Conservation (phyloP, 2,888 invertebrate species). For the Hypomecis punctinalis region DNA sequence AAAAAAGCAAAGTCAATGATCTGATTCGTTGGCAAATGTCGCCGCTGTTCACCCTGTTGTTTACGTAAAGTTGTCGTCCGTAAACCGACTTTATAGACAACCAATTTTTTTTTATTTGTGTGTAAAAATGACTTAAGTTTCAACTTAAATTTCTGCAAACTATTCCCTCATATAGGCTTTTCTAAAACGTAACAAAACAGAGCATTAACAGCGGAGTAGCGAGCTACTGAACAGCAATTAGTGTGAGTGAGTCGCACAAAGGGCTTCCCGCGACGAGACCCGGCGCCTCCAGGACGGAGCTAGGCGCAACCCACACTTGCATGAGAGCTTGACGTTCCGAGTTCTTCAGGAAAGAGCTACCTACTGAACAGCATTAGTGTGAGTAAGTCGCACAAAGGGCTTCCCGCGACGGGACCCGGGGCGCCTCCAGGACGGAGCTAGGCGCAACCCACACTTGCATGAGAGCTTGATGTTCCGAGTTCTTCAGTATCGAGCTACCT, state of each 20-base stretch:
- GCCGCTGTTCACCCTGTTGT: too few relatives aligned
- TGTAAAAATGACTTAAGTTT: too few relatives aligned
- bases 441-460: background rate
- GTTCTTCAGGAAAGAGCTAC: background rate
- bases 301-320: background rate
- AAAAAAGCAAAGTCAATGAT: too few relatives aligned
- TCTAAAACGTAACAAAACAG: background rate
- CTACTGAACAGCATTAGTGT: constrained; percentile 21
- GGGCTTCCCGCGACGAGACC: constrained; percentile 15
- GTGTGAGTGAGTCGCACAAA: constrained; percentile 22
- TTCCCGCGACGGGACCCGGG: constrained; percentile 12
- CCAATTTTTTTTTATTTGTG: too few relatives aligned
- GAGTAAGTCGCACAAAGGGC: constrained; percentile 23
- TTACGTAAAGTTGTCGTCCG: too few relatives aligned
- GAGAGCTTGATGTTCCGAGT: background rate
- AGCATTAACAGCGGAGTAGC: background rate
- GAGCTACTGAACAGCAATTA: constrained; percentile 24
- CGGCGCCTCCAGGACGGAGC: background rate
- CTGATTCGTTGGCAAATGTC: too few relatives aligned
- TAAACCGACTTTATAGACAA: too few relatives aligned
- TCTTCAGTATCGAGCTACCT: background rate
- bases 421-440: background rate
- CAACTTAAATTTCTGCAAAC: too few relatives aligned
- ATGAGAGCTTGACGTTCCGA: background rate
- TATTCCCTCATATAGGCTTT: background rate